Conservation (phyloP, 2,888 invertebrate genomes). For the Thecocarcelia acutangulata region DNA sequence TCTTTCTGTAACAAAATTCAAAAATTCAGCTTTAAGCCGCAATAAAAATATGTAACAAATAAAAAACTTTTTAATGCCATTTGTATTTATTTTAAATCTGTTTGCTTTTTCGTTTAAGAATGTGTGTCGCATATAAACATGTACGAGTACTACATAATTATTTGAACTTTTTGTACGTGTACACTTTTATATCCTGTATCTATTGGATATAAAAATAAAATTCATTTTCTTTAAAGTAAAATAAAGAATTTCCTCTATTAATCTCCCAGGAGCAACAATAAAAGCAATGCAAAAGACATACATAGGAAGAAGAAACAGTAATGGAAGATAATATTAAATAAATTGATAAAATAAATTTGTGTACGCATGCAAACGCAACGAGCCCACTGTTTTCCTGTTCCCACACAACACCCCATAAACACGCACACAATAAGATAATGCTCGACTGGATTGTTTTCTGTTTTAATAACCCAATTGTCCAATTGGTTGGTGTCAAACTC, state of each 20-base stretch:
- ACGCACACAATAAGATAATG: neutral
- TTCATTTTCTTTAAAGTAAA: constrained; percentile 48
- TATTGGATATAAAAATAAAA: constrained; percentile 66
- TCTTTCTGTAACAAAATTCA: neutral
- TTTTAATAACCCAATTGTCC: neutral
- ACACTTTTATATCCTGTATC: neutral
- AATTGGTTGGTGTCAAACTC: no score
- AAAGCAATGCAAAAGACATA: neutral
- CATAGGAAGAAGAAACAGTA: constrained; percentile 22
- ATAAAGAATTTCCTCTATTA: constrained; percentile 40
- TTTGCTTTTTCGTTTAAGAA: no score
- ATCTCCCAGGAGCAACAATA: constrained; percentile 7
- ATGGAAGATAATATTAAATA: neutral
- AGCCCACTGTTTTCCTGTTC: neutral
- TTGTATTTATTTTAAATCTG: no score
- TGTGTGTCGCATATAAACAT: no score
- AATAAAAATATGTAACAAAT: no score
- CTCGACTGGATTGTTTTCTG: neutral
- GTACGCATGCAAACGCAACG: constrained; percentile 24
- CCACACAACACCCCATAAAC: neutral
- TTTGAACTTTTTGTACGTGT: no score
- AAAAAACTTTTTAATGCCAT: no score
- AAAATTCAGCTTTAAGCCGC: neutral
- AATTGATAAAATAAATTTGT: constrained; percentile 51
- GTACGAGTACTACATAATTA: no score